Evolutionary conservation across 2,113 vertebrate genomes (phyloP).

Genomic region (Lepisosteus osseus): DNA sequence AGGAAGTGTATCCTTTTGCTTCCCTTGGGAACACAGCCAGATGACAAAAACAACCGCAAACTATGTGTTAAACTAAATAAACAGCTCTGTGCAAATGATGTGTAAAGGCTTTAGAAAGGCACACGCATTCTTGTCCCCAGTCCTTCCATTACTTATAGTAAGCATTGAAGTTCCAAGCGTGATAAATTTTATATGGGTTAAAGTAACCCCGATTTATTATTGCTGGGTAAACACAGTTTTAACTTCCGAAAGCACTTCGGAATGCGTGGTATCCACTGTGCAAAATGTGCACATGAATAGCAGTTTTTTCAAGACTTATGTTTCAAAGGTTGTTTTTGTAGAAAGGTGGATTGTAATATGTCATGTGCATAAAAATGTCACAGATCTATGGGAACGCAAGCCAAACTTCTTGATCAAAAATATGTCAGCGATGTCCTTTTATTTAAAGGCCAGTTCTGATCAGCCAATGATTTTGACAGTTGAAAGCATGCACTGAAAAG

Average conservation of each 20-base stretch:
- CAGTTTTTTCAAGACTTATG: background rate
- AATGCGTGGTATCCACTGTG: background rate
- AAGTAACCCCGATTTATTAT: slow-evolving; percentile 32
- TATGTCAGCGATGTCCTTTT: no score
- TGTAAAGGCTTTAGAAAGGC: slow-evolving; percentile 43
- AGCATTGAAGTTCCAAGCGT: slow-evolving; percentile 38
- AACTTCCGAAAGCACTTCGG: slow-evolving; percentile 24
- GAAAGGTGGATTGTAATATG: background rate
- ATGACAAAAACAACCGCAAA: slow-evolving; percentile 52
- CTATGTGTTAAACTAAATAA: slow-evolving; percentile 68
- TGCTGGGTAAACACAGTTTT: slow-evolving; percentile 48
- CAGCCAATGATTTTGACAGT: no score
- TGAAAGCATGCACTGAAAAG: no score
- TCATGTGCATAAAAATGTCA: background rate
- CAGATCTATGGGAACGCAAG: background rate
- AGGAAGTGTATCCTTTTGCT: slow-evolving; percentile 44
- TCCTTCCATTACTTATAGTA: no score
- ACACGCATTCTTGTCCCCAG: slow-evolving; percentile 45
- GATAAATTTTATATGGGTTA: slow-evolving; percentile 26
- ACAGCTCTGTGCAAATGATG: slow-evolving; percentile 48
- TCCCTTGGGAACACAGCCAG: slow-evolving; percentile 51
- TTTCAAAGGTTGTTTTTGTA: background rate
- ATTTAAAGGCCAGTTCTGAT: no score
- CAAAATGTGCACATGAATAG: background rate
- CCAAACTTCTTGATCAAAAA: no score